phyloP scores from a whole-genome alignment of 1,140 invertebrate genomes.

The Chelonus insularis region DNA sequence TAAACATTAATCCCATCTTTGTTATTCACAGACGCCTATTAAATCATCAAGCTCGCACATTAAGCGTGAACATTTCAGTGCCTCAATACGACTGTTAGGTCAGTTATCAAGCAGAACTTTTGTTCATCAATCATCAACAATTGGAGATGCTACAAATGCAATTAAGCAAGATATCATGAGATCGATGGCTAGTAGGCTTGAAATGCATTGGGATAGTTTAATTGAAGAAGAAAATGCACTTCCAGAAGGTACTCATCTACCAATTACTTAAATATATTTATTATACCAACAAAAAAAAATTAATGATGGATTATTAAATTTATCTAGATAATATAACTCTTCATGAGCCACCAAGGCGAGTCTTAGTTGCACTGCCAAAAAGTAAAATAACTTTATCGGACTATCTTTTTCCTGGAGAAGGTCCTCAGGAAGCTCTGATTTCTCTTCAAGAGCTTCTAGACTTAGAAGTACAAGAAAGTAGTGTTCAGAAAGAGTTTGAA shows the following conservation, averaged over 20 bases:
- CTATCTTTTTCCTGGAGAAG: conserved; percentile 84
- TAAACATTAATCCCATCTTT: no score
- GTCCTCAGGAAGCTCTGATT: conserved; percentile 71
- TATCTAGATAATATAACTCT: conserved; percentile 71
- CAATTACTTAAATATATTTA: no score
- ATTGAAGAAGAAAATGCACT: conserved; percentile 75
- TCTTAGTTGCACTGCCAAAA: conserved; percentile 69
- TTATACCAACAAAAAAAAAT: conserved; percentile 10
- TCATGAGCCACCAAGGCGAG: conserved; percentile 78
- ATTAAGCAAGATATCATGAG: conserved; percentile 78
- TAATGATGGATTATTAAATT: no score
- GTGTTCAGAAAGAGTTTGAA: conserved; percentile 70
- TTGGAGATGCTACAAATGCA: conserved; percentile 68
- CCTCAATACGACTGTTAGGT: conserved; percentile 65
- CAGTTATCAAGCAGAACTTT: conserved; percentile 72
- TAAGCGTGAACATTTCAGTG: conserved; percentile 42
- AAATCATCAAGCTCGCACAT: conserved; percentile 38
- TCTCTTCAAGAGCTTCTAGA: conserved; percentile 76
- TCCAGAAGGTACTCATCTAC: conserved; percentile 61
- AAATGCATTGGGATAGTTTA: conserved; percentile 83
- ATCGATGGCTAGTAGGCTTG: conserved; percentile 75
- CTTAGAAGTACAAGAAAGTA: conserved; percentile 67
- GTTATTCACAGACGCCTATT: conserved; percentile 26
- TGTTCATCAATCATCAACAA: conserved; percentile 70
- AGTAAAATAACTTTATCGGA: conserved; percentile 74